Conservation (phyloP, 2,888 invertebrate species). For the Phytoseiulus persimilis region DNA sequence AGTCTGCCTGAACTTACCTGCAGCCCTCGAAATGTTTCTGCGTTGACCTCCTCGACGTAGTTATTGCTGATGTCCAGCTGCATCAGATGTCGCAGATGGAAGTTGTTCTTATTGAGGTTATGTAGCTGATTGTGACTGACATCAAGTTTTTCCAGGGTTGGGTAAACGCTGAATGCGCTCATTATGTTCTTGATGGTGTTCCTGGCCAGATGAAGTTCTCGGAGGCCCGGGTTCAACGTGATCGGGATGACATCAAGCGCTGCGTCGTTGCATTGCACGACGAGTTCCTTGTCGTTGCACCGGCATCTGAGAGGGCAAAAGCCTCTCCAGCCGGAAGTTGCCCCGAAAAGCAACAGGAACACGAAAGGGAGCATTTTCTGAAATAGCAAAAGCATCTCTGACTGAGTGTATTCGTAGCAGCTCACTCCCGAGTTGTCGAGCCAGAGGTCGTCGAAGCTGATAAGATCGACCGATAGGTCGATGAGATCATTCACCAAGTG, state of each 20-base stretch:
- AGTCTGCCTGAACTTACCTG: not conserved
- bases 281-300: slow-evolving; percentile 71
- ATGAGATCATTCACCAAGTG: too few relatives aligned
- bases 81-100: slow-evolving; percentile 59
- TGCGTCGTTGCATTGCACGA: slow-evolving; percentile 64
- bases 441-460: too few relatives aligned
- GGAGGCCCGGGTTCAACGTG: slow-evolving; percentile 65
- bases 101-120: slow-evolving; percentile 69
- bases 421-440: not conserved
- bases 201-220: slow-evolving; percentile 65
- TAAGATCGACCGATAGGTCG: too few relatives aligned
- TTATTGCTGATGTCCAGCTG: slow-evolving; percentile 54
- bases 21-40: slow-evolving; percentile 38
- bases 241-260: slow-evolving; percentile 74
- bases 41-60: slow-evolving; percentile 40
- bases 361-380: not conserved
- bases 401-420: not conserved
- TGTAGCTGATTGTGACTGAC: slow-evolving; percentile 71
- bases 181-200: slow-evolving; percentile 71
- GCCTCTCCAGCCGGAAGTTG: slow-evolving; percentile 32
- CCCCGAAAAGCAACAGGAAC: not conserved
- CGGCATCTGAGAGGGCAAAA: slow-evolving; percentile 71
- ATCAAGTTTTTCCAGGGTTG: slow-evolving; percentile 67
- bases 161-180: slow-evolving; percentile 70
- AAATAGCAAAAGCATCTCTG: not conserved